Evolutionary conservation across 1,140 invertebrate species (phyloP).

Genomic region (Megalonaias nervosa): DNA sequence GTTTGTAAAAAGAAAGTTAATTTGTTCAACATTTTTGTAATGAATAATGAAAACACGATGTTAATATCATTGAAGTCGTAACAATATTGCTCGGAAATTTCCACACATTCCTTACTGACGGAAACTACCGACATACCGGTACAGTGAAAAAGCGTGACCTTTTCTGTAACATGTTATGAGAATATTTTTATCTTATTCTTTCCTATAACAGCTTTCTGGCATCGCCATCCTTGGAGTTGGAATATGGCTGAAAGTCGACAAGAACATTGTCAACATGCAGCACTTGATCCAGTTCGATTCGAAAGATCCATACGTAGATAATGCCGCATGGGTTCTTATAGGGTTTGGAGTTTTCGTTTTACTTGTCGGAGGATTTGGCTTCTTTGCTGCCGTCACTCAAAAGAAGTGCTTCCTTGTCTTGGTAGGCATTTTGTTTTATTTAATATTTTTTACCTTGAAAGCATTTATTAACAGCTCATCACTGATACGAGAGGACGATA

Average conservation of each 20-base stretch:
- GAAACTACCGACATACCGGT: no score
- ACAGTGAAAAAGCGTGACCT: no score
- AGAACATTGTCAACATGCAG: constrained; percentile 77
- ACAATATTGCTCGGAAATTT: no score
- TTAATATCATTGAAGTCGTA: no score
- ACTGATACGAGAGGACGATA: no score
- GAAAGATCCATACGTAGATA: constrained; percentile 72
- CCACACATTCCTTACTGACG: no score
- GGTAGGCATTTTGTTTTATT: constrained; percentile 69
- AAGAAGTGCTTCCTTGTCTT: constrained; percentile 85
- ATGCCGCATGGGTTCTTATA: constrained; percentile 75
- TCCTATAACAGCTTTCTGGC: constrained; percentile 76
- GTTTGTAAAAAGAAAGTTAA: no score
- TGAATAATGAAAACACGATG: no score
- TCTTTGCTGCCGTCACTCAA: constrained; percentile 82
- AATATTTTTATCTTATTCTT: no score
- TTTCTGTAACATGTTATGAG: no score
- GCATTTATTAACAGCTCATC: no score
- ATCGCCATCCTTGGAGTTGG: constrained; percentile 79
- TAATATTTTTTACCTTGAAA: neutral
- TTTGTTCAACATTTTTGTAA: no score
- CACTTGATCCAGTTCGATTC: constrained; percentile 44
- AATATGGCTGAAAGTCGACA: constrained; percentile 81
- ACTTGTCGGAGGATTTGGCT: constrained; percentile 88
- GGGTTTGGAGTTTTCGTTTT: constrained; percentile 84